Conservation (phyloP, 1,140 invertebrate genomes). For the Tigriopus japonicus region DNA sequence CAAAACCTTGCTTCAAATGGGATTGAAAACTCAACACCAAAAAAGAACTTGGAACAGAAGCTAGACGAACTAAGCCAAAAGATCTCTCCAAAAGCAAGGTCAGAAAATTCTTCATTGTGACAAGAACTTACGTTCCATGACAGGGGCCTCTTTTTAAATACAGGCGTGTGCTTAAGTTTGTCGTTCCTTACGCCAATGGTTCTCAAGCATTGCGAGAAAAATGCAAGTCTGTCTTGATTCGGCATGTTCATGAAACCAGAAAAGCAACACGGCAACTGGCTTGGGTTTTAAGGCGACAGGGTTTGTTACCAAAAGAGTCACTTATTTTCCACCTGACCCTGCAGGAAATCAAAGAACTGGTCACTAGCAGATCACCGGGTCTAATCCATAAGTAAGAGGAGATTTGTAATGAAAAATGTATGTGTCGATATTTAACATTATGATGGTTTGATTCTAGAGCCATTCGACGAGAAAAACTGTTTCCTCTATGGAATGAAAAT, state of each 20-base stretch:
- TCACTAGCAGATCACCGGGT: conserved; percentile 32
- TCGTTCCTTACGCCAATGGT: conserved; percentile 37
- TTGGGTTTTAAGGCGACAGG: conserved; percentile 35
- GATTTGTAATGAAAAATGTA: no score
- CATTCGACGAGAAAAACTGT: conserved; percentile 35
- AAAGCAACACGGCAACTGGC: conserved; percentile 37
- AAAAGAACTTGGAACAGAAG: conserved; percentile 5
- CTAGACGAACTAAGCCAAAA: background rate
- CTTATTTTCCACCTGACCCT: conserved; percentile 48
- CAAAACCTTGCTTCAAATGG: conserved; percentile 11
- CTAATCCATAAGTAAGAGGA: conserved; percentile 39
- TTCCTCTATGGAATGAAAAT: conserved; percentile 33
- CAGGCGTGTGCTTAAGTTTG: conserved; percentile 29
- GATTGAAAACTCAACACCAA: conserved; percentile 2
- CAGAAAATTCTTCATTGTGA: no score
- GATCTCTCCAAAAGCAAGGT: conserved; percentile 4
- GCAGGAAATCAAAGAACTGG: conserved; percentile 38
- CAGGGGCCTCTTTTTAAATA: conserved; percentile 18
- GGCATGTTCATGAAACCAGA: conserved; percentile 38
- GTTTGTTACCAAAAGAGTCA: conserved; percentile 39
- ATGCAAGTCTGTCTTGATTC: conserved; percentile 42
- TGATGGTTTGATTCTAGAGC: no score
- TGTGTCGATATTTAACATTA: no score
- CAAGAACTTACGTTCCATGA: background rate
- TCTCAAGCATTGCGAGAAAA: conserved; percentile 41